Evolutionary conservation across 30 jellyfish, hydroid and myxozoan species (phyloP), one percentile per base, ranked within the genome.

Genomic region (Chironex yamaguchii): DNA sequence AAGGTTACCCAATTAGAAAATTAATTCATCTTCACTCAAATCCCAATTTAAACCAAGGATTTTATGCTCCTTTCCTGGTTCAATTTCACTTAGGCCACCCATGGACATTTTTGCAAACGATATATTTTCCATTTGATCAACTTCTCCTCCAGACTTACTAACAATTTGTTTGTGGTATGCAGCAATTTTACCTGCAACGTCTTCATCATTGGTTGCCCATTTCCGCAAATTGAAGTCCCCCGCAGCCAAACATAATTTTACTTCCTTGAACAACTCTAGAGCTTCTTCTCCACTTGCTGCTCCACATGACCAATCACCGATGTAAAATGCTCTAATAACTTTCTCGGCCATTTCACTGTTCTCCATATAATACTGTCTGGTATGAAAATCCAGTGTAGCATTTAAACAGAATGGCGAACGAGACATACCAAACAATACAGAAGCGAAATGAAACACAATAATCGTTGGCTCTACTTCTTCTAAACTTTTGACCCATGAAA

Each of bases 221-320:
- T 76, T 76, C 11, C 89, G 26, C 4, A 76, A 35, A 36, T 76
- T 76, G 63, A 76, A 76, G 13, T 79, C 89, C 48, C 80, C 89
- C 29, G 80, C 81, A 14, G 81, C 27, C 64, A 76, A 25, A 52
- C 89, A 76, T 21, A 79, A 21, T 52, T 52, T 76, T 52, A 31
- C 81, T 52, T 76, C 81, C 22, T 52, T 28, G 63, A 14, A 76
- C 27, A 49, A 1, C 24, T 1, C 28, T 13, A 76, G 4, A 25
- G 73, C 77, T 27, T 73, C 86, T 73, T 73, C 86, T 13, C 6
- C 62, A 29, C 28, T 76, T 28, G 63, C 62, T 52, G 36, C 89
- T 51, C 89, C 89, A 22, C 89, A 24, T 12, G 81, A 3, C 89
- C 89, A 76, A 30, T 76, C 89, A 29, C 54, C 89, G 31, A 76